Percentiles rank a stretch among this genome's conserved stretches.
phyloP scores from a whole-genome alignment of 1,140 invertebrate species.

The Ceratoteleas bidentatus region DNA sequence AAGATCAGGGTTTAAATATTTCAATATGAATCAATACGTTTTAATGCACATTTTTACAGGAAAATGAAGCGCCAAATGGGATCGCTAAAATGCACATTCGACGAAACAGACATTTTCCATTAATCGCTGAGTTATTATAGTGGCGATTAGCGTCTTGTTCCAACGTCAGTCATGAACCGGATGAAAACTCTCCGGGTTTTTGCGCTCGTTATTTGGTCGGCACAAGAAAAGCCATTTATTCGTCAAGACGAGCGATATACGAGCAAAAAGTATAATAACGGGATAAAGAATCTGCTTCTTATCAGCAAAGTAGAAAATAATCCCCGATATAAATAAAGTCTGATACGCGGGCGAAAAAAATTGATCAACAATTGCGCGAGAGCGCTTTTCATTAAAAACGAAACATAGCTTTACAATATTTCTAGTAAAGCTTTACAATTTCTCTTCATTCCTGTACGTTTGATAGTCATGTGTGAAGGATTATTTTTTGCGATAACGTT shows the following conservation, averaged over 20 bases:
- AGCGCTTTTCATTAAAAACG: constrained; percentile 20
- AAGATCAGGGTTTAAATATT: no score
- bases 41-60: no score
- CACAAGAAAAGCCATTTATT: constrained; percentile 58
- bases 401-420: background rate
- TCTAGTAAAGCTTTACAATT: no score
- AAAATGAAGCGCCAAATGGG: no score
- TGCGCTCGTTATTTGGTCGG: constrained; percentile 44
- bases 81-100: background rate
- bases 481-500: no score
- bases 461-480: no score
- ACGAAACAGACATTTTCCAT: constrained; percentile 32
- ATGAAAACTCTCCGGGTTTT: constrained; percentile 43
- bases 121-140: constrained; percentile 36
- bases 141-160: constrained; percentile 33
- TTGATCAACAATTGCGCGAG: constrained; percentile 15
- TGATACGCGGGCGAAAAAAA: constrained; percentile 33
- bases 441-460: no score
- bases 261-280: constrained; percentile 57
- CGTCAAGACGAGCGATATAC: constrained; percentile 44
- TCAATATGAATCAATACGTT: no score
- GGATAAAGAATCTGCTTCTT: constrained; percentile 53
- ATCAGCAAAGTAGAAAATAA: constrained; percentile 56
- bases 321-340: constrained; percentile 36
- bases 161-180: constrained; percentile 35